A percentile compares a stretch with the other conserved stretches of the same genome.
These are phyloP conservation scores for Odocoileus virginianus DNA, from an alignment of 2,113 vertebrate genomes.

Conservation along the genomic window DNA sequence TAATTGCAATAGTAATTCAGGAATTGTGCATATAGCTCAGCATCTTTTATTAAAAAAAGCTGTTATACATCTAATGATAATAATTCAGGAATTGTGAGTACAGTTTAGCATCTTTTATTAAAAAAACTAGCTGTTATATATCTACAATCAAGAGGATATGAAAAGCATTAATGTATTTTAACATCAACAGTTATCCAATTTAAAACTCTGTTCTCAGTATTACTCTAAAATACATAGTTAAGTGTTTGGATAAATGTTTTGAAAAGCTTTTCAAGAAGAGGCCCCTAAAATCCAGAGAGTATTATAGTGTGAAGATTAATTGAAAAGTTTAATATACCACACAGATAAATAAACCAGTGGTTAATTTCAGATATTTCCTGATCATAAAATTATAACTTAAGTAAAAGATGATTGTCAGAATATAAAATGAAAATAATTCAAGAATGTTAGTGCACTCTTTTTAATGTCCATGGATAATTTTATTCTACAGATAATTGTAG, in stretches of 20 bases:
- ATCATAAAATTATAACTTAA: background rate
- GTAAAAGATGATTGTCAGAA: background rate
- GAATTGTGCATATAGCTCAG: background rate
- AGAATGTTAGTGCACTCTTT: background rate
- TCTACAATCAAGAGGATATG: background rate
- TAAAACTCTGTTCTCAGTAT: background rate
- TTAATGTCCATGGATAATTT: background rate
- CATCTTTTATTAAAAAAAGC: background rate
- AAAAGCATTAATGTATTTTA: background rate
- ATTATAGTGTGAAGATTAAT: background rate
- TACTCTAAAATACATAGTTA: background rate
- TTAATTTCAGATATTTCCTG: background rate
- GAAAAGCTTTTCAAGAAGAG: background rate
- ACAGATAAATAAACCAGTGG: background rate
- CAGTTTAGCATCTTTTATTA: background rate
- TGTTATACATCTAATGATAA: background rate
- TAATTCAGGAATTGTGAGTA: background rate
- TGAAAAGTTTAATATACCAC: background rate
- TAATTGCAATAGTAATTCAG: background rate
- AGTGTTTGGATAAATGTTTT: background rate
- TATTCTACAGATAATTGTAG: background rate
- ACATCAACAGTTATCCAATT: background rate
- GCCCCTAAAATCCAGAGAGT: background rate
- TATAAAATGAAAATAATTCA: conserved; percentile 14
- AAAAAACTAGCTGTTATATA: background rate